Base-by-base conservation (phyloP, 2,888 invertebrate genomes). In the Sminthurides aquaticus region DNA sequence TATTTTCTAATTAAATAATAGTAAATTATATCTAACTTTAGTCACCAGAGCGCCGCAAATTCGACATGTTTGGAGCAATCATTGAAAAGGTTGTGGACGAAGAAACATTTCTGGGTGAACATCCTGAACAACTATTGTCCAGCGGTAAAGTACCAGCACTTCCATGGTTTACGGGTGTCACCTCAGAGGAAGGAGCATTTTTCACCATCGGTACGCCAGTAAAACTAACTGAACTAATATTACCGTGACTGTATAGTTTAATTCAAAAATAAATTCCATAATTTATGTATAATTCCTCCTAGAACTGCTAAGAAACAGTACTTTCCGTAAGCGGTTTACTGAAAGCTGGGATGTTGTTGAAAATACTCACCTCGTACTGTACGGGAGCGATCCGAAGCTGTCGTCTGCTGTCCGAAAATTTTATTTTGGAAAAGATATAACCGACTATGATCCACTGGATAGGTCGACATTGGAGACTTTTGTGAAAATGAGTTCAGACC, bases 81-180 rank as follows among this genome's bases (percentile, higher is more conserved):
- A 20, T 52, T 20, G 52, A 52, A 20, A 52, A 8, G 20, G 20
- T 52, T 15, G 5, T 15, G 11, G 52, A 52, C 22, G 5, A 15
- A 8, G 15, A 52, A 18, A 52, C 52, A 8, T 52, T 52, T 20
- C 22, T 52, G 5, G 11, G 11, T 15, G 52, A 20, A 22, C 18
- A 52, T 8, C 52, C 52, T 52, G 52, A 52, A 8, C 3, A 52
- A 52, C 5, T 52, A 8, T 20, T 20, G 20, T 8, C 52, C 5
- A 20, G 5, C 5, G 52, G 52, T 8, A 5, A 8, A 8, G 20
- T 52, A 20, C 11, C 8, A 5, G 15, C 18, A 11, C 11, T 15
- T 56, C 56, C 56, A 15, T 56, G 56, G 56, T 5, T 56, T 8
- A 56, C 56, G 3, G 56, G 56, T 5, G 56, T 56, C 18, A 56